Evolutionary conservation across 2,113 vertebrate genomes (phyloP), one percentile per base, ranked within the genome.

Genomic region (Taxidea taxus): DNA sequence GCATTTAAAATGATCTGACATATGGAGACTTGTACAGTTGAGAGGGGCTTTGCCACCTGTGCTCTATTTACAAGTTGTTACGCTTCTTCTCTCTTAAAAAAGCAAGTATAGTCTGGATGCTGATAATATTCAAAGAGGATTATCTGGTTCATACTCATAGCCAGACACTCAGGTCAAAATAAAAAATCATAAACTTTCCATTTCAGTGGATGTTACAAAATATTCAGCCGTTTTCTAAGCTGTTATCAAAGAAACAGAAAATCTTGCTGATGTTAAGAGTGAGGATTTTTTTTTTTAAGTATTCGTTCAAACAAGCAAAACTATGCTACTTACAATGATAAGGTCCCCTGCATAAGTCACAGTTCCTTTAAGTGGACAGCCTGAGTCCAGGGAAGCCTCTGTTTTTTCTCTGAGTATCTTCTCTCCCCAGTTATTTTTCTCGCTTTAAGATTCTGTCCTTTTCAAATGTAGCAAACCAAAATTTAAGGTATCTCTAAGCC

Each of bases 181-280:
- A 18, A 42, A 92, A 94, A 91, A 83, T 94, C 44, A 96, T 47
- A 82, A 94, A 81, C 78, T 95, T 86, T 90, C 77, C 80, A 70
- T 94, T 93, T 90, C 39, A 85, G 70, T 20, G 47, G 27, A 74
- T 72, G 9, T 80, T 78, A 85, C 42, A 54, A 95, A 90, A 74
- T 31, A 72, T 75, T 51, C 42, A 87, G 47, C 56, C 42, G 78
- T 51, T 96, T 94, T 93, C 39, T 77, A 75, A 90, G 21, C 16
- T 96, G 21, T 95, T 70, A 31, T 74, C 51, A 77, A 85, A 75
- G 78, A 74, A 39, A 49, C 3, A 37, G 29, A 75, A 72, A 37
- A 51, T 42, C 27, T 87, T 84, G 31, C 64, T 90, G 49, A 44
- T 91, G 13, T 64, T 34, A 27, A 64, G 27, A 85, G 15, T 64